phyloP scores from a whole-genome alignment of 2,888 invertebrate genomes.

The Plebejus anna region DNA sequence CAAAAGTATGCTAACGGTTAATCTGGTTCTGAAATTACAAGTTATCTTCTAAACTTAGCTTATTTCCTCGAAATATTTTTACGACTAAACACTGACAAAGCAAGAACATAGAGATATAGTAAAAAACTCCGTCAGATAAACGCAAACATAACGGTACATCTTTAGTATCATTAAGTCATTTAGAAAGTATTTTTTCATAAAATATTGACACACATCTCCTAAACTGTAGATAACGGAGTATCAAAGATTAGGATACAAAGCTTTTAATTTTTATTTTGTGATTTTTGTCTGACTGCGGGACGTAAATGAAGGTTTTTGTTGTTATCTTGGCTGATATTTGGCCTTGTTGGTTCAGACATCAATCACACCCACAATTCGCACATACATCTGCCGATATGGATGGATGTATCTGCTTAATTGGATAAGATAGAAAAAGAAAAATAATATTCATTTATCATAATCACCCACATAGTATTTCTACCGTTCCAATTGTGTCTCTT shows the following conservation, averaged over 20 bases:
- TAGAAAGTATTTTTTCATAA: slow-evolving; percentile 21
- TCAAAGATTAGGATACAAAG: background rate
- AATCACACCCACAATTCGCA: slow-evolving; percentile 8
- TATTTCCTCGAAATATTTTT: background rate
- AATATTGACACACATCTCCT: slow-evolving; percentile 21
- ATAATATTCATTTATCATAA: background rate
- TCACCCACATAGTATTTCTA: background rate
- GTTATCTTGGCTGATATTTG: background rate
- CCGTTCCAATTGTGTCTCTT: background rate
- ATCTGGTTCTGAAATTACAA: background rate
- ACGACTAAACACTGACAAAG: background rate
- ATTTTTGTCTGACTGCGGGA: background rate
- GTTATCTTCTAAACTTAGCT: background rate
- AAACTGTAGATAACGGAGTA: slow-evolving; percentile 21
- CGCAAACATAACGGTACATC: slow-evolving; percentile 18
- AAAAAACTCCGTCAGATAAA: background rate
- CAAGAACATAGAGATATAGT: background rate
- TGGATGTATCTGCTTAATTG: background rate
- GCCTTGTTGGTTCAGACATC: background rate
- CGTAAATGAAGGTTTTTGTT: background rate
- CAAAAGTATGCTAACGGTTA: background rate
- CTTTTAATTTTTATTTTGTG: background rate
- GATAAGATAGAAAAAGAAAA: background rate
- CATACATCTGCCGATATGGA: background rate
- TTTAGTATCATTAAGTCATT: slow-evolving; percentile 22